phyloP scores from a whole-genome alignment of 1,140 invertebrate species.

The Teleopsis dalmanni region DNA sequence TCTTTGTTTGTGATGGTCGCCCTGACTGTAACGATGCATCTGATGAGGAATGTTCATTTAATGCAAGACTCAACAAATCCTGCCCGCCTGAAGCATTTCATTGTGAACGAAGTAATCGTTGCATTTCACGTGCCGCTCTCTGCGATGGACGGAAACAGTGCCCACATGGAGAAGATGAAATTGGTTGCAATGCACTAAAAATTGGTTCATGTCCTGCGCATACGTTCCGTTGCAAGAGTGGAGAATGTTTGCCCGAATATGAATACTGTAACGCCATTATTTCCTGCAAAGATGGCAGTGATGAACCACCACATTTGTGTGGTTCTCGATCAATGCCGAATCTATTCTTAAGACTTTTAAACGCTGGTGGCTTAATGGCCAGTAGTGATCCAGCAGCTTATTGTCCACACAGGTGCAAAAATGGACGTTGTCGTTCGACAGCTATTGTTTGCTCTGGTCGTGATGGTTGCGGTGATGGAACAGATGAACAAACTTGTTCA shows the following conservation, averaged over 20 bases:
- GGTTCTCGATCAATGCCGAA: conserved; percentile 44
- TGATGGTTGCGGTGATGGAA: conserved; percentile 84
- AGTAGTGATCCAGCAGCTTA: conserved; percentile 25
- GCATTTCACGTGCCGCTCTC: conserved; percentile 64
- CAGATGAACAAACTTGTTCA: conserved; percentile 72
- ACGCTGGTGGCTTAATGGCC: conserved; percentile 28
- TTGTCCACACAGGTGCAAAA: conserved; percentile 74
- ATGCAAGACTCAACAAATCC: conserved; percentile 31
- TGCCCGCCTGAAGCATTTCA: conserved; percentile 53
- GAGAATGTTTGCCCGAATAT: conserved; percentile 78
- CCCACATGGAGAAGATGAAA: conserved; percentile 72
- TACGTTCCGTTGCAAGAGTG: conserved; percentile 73
- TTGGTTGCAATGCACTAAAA: conserved; percentile 56
- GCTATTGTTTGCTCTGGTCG: conserved; percentile 79
- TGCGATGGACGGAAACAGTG: conserved; percentile 75
- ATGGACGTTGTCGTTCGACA: conserved; percentile 77
- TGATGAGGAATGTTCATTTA: conserved; percentile 64
- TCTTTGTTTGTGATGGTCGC: conserved; percentile 89
- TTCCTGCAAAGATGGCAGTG: conserved; percentile 75
- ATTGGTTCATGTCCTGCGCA: conserved; percentile 63
- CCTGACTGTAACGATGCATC: conserved; percentile 61
- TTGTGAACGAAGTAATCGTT: conserved; percentile 56
- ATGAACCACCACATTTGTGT: conserved; percentile 72
- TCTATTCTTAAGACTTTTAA: conserved; percentile 35
- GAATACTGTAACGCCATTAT: conserved; percentile 85